These are phyloP conservation scores for Athetis lepigone DNA, from an alignment of 2,888 invertebrate species.

Conservation along the genomic window DNA sequence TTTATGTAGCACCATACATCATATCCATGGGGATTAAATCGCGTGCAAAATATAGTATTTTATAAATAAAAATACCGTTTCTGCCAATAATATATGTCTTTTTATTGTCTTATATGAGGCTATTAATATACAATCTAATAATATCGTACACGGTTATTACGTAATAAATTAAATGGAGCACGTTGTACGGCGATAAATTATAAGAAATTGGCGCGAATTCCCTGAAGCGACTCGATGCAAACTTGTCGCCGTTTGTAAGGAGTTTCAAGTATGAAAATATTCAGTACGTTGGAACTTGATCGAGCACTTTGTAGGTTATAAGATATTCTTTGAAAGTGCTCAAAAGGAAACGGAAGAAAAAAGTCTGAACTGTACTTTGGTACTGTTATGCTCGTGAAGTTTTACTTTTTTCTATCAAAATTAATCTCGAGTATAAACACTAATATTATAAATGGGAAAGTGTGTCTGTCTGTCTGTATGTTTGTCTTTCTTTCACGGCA, in stretches of 20 bases:
- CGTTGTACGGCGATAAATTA: slow-evolving; percentile 66
- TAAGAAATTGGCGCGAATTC: slow-evolving; percentile 65
- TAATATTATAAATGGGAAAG: too few relatives aligned
- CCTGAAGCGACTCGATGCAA: slow-evolving; percentile 46
- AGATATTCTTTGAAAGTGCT: slow-evolving; percentile 3
- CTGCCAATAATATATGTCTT: neutral
- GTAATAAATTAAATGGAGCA: slow-evolving; percentile 68
- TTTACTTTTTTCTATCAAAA: too few relatives aligned
- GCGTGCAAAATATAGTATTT: too few relatives aligned
- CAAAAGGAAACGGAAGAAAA: neutral
- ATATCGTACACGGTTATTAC: slow-evolving; percentile 65
- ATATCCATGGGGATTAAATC: too few relatives aligned
- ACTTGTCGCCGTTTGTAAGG: slow-evolving; percentile 40
- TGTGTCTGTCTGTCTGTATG: too few relatives aligned
- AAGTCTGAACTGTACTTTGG: too few relatives aligned
- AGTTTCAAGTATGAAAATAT: slow-evolving; percentile 31
- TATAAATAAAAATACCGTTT: too few relatives aligned
- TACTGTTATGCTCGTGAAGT: too few relatives aligned
- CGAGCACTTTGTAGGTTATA: slow-evolving; percentile 1
- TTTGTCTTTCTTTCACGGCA: too few relatives aligned
- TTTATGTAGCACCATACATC: too few relatives aligned
- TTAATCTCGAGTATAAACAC: too few relatives aligned
- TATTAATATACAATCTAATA: slow-evolving; percentile 35
- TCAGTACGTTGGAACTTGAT: slow-evolving; percentile 8
- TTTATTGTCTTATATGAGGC: neutral